phyloP scores from a whole-genome alignment of 2,113 vertebrate genomes.

The Lepidothrix coronata region DNA sequence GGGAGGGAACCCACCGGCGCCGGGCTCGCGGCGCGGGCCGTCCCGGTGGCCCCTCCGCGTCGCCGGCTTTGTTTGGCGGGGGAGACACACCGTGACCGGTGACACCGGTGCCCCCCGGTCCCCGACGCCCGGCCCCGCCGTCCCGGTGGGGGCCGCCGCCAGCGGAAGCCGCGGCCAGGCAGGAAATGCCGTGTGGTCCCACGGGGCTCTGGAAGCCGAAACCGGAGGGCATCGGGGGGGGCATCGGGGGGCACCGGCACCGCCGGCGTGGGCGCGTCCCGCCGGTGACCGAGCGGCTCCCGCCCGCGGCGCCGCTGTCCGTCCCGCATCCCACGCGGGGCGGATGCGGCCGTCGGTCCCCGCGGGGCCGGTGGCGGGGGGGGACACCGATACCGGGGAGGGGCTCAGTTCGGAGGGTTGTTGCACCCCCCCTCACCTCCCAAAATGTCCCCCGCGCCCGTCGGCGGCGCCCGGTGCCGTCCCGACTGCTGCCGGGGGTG shows the following conservation, averaged over 20 bases:
- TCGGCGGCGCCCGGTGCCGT: background rate
- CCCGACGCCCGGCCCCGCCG: background rate
- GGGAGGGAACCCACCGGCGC: background rate
- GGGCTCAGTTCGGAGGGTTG: background rate
- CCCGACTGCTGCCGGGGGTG: background rate
- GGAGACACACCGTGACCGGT: background rate
- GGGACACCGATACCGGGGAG: background rate
- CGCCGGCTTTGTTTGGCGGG: background rate
- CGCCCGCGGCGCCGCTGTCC: background rate
- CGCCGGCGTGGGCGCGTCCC: background rate
- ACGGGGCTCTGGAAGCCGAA: background rate
- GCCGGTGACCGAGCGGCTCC: background rate
- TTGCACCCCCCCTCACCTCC: background rate
- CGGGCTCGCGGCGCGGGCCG: background rate
- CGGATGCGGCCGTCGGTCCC: background rate
- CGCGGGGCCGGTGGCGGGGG: background rate
- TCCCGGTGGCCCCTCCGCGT: background rate
- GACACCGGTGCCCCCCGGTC: background rate
- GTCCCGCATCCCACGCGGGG: background rate
- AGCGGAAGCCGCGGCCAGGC: background rate
- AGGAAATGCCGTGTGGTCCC: slow-evolving; percentile 1
- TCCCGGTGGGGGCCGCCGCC: background rate
- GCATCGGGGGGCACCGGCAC: background rate
- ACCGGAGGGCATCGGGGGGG: background rate
- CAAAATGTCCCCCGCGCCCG: background rate